Base-by-base conservation (phyloP, 2,888 invertebrate species). In the Bugula neritina region DNA sequence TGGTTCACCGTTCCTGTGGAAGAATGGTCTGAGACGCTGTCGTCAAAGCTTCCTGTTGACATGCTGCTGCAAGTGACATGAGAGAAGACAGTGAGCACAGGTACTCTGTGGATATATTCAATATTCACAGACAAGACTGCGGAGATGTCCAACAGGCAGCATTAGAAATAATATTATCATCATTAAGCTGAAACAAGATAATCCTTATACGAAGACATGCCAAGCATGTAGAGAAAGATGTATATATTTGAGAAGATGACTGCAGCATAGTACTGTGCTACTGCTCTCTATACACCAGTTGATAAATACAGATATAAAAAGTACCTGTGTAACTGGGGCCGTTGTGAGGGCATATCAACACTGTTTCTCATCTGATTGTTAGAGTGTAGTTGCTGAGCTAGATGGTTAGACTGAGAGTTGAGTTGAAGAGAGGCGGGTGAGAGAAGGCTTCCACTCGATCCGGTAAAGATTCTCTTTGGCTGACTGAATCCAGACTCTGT, bases 11-110 rank as follows among this genome's bases (percentile, higher is more conserved):
- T 34, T n/a, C 63, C 63, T 2, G 31, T 31, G 5, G 63, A 63
- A 13, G 63, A 63, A 31, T 63, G 63, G 31, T 63, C 63, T 31
- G 63, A 63, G 27, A 31, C 63, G 63, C 63, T 63, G 31, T 63
- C 63, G n/a, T 63, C 63, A 63, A 63, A 63, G 27, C 63, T 63
- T 3, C 63, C 63, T 10, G 63, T 63, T n/a, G 63, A 63, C 34
- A 63, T 25, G 27, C 63, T 63, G n/a, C 63, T 63, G 31, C 29
- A 63, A 63, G 10, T 10, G 5, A 43, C 17, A 43, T 17, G 17
- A 43, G 5, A 43, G 43, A 43, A 43, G n/a, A n/a, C n/a, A n/a
- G n/a, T n/a, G n/a, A n/a, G n/a, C n/a, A n/a, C n/a, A n/a, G n/a
- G n/a, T n/a, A n/a, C n/a, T n/a, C n/a, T n/a, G n/a, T n/a, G n/a